These are phyloP conservation scores for Heterodera carotae DNA, from an alignment of 1,140 invertebrate species.

Conservation along the genomic window DNA sequence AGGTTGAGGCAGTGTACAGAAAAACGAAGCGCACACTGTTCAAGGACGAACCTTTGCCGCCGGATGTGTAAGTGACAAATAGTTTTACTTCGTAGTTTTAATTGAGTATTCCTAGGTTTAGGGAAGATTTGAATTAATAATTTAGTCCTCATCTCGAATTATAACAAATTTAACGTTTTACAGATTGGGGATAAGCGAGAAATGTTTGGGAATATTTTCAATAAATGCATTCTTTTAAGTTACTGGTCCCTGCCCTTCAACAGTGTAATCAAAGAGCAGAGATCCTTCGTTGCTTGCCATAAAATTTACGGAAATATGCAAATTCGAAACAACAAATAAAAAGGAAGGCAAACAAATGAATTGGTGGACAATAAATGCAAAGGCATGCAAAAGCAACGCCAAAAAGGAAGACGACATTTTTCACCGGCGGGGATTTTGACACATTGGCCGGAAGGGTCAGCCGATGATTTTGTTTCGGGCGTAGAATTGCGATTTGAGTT, in stretches of 20 bases:
- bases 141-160: no score
- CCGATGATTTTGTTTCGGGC: slow-evolving; percentile 37
- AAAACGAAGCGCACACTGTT: slow-evolving; percentile 61
- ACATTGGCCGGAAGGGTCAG: slow-evolving; percentile 12
- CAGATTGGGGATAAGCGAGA: slow-evolving; percentile 25
- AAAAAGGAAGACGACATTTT: no score
- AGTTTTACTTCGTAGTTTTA: no score
- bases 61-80: slow-evolving; percentile 34
- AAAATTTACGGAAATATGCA: slow-evolving; percentile 65
- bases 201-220: no score
- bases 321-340: slow-evolving; percentile 39
- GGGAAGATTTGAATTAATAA: no score
- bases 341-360: background rate
- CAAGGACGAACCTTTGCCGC: slow-evolving; percentile 48
- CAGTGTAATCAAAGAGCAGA: slow-evolving; percentile 57
- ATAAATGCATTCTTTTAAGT: slow-evolving; percentile 10
- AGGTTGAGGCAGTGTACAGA: slow-evolving; percentile 61
- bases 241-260: slow-evolving; percentile 61
- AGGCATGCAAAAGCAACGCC: no score
- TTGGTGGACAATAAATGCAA: background rate
- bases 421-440: no score
- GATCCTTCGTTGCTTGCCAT: slow-evolving; percentile 60
- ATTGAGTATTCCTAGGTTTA: no score
- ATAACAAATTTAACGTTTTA: no score
- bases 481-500: slow-evolving; percentile 33